Evolutionary conservation across 2,113 vertebrate species (phyloP), one percentile per base, ranked within the genome.

Genomic region (Zosterops pallidus): DNA sequence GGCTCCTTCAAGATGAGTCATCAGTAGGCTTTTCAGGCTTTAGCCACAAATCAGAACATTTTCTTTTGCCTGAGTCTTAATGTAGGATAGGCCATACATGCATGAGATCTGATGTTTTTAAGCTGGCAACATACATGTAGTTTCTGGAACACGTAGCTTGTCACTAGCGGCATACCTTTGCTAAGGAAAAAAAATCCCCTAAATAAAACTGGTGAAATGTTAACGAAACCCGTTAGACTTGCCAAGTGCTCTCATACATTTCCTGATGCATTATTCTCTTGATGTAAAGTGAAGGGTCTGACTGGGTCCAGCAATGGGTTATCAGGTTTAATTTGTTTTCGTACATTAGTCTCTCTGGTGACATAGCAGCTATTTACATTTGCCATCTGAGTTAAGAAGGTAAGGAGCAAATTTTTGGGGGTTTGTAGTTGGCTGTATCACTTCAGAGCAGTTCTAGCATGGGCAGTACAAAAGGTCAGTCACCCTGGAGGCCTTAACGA

Each of bases 351-450:
- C 31, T 86, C 26, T 68, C 25, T 63, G 29, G 29, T 0, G 1
- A n/a, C 9, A 21, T 25, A 35, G 18, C 33, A 68, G 14, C 2
- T 80, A 39, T 59, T 76, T 89, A 29, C 8, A 68, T 26, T 75
- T 71, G 18, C 18, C 63, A n/a, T 46, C 39, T 57, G 53, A 55
- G 59, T 35, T 49, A 44, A 49, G 64, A 83, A 39, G 1, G 8
- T 20, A 47, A 41, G 0, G 1, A 47, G 19, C 8, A 1, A 35
- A 15, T 41, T 49, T 85, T 63, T 37, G 6, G 26, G 9, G 0
- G 14, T 22, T 26, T n/a, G 13, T 21, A 25, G 23, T 33, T 42
- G 18, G 2, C 9, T 39, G 4, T 46, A 31, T 41, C 41, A 46
- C 7, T 46, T 33, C 6, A 12, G 7, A 89, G 20, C 9, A 37